phyloP scores from a whole-genome alignment of 2,113 vertebrate species.

The Ammodytes marinus region DNA sequence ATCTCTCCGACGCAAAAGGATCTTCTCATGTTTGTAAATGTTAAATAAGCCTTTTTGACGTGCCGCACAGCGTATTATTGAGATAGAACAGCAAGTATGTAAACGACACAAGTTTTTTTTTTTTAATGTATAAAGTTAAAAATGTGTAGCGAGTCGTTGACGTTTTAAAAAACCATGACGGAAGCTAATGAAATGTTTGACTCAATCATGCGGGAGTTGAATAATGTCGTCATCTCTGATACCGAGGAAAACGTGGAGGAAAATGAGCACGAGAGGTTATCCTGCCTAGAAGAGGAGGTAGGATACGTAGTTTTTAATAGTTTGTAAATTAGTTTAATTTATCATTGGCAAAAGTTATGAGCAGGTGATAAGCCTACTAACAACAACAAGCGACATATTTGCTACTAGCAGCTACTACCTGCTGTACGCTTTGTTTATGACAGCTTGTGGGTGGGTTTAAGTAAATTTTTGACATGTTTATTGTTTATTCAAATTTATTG shows the following conservation, averaged over 20 bases:
- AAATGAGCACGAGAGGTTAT: slow-evolving; percentile 61
- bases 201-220: slow-evolving; percentile 82
- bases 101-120: too few relatives aligned
- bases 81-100: background rate
- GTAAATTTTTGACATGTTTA: background rate
- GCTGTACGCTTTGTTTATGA: background rate
- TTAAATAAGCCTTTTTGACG: background rate
- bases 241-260: slow-evolving; percentile 51
- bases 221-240: slow-evolving; percentile 75
- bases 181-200: slow-evolving; percentile 73
- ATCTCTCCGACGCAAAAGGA: background rate
- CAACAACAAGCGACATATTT: background rate
- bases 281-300: slow-evolving; percentile 62
- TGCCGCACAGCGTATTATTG: background rate
- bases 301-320: too few relatives aligned
- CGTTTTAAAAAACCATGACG: slow-evolving; percentile 53
- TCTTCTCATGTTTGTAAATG: background rate
- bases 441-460: background rate
- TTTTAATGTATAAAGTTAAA: background rate
- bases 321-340: too few relatives aligned
- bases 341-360: background rate
- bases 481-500: background rate
- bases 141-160: background rate
- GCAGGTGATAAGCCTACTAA: background rate
- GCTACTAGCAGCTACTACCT: background rate